Evolutionary conservation across 2,888 invertebrate genomes (phyloP).

Genomic region (Epirrhoe alternata): DNA sequence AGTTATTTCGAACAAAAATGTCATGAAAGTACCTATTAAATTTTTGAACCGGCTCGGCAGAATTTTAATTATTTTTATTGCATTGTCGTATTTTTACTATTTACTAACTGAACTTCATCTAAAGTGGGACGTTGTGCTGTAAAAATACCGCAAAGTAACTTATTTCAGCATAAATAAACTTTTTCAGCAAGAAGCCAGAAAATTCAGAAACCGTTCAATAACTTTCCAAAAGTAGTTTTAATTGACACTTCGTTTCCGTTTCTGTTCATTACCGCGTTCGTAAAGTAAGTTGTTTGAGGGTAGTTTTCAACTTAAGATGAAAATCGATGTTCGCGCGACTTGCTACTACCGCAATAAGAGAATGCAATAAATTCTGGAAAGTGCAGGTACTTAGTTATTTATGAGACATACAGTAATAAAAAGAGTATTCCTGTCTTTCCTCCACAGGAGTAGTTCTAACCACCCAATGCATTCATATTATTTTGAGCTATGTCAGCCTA

Average conservation of each 20-base stretch:
- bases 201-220: conserved; percentile 3
- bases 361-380: conserved; percentile 20
- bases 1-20: too few relatives aligned
- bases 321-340: conserved; percentile 43
- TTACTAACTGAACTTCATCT: too few relatives aligned
- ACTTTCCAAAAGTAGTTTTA: conserved; percentile 30
- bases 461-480: too few relatives aligned
- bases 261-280: conserved; percentile 25
- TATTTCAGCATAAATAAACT: neutral
- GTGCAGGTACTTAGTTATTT: neutral
- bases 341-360: neutral
- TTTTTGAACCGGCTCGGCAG: too few relatives aligned
- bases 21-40: too few relatives aligned
- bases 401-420: conserved; percentile 7
- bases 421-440: neutral
- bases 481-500: too few relatives aligned
- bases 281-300: conserved; percentile 38
- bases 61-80: too few relatives aligned
- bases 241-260: conserved; percentile 31
- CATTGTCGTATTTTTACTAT: too few relatives aligned
- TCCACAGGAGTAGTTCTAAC: neutral
- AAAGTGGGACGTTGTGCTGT: too few relatives aligned
- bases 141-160: too few relatives aligned
- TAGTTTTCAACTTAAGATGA: conserved; percentile 37
- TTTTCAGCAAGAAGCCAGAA: neutral